phyloP scores from a whole-genome alignment of 2,113 vertebrate genomes.

The Melanerpes formicivorus region DNA sequence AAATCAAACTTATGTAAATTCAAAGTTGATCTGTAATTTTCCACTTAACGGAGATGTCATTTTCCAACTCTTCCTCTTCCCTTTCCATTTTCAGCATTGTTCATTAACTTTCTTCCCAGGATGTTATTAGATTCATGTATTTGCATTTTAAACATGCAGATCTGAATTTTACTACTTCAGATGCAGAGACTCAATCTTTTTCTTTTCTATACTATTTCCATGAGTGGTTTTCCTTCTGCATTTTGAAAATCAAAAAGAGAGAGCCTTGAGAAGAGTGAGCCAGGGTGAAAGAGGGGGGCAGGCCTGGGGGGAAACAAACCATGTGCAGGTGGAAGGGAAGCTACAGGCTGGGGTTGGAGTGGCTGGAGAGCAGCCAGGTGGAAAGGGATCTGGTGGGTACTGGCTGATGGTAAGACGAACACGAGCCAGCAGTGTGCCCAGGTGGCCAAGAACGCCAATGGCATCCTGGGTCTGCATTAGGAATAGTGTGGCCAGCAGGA shows the following conservation, averaged over 20 bases:
- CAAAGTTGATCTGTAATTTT: background rate
- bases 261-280: background rate
- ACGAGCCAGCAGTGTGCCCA: too few relatives aligned
- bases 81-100: background rate
- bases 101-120: background rate
- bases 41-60: background rate
- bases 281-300: too few relatives aligned
- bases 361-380: too few relatives aligned
- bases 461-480: too few relatives aligned
- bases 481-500: too few relatives aligned
- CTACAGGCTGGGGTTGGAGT: too few relatives aligned
- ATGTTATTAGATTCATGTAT: background rate
- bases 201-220: background rate
- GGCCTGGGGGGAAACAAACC: too few relatives aligned
- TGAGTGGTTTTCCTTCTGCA: background rate
- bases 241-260: background rate
- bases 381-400: too few relatives aligned
- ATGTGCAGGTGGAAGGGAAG: too few relatives aligned
- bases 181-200: background rate
- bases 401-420: too few relatives aligned
- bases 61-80: background rate
- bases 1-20: background rate
- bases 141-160: background rate
- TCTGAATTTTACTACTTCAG: background rate
- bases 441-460: too few relatives aligned